phyloP scores from a whole-genome alignment of 2,888 invertebrate genomes.

The Andrena bucephala region DNA sequence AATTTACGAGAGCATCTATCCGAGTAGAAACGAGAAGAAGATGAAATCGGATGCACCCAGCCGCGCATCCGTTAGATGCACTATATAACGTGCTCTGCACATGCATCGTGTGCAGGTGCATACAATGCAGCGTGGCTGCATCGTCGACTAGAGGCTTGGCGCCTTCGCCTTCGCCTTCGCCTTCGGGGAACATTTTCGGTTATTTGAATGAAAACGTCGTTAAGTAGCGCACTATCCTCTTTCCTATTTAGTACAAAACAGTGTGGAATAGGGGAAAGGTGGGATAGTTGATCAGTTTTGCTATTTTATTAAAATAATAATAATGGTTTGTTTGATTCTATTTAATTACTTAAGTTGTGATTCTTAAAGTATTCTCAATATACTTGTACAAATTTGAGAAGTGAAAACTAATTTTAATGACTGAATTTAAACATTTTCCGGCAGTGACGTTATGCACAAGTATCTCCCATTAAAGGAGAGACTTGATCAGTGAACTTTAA shows the following conservation, averaged over 20 bases:
- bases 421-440: too few species aligned
- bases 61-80: conserved; percentile 31
- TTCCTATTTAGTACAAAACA: background rate
- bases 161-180: background rate
- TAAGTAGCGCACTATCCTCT: background rate
- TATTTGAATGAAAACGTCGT: conserved; percentile 21
- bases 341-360: too few species aligned
- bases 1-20: conserved; percentile 53
- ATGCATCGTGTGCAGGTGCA: conserved; percentile 12
- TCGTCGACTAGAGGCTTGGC: conserved; percentile 8
- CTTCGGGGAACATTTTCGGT: background rate
- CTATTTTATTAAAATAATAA: too few species aligned
- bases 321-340: too few species aligned
- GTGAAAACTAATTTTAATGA: too few species aligned
- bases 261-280: too few species aligned
- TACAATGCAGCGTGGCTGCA: background rate
- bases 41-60: conserved; percentile 52
- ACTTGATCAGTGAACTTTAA: too few species aligned
- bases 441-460: too few species aligned
- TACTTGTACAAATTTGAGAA: too few species aligned
- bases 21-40: conserved; percentile 52
- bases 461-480: too few species aligned
- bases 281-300: too few species aligned
- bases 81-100: conserved; percentile 24
- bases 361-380: too few species aligned